phyloP scores from a whole-genome alignment of 2,888 invertebrate genomes.

The Netelia fuscicornis region DNA sequence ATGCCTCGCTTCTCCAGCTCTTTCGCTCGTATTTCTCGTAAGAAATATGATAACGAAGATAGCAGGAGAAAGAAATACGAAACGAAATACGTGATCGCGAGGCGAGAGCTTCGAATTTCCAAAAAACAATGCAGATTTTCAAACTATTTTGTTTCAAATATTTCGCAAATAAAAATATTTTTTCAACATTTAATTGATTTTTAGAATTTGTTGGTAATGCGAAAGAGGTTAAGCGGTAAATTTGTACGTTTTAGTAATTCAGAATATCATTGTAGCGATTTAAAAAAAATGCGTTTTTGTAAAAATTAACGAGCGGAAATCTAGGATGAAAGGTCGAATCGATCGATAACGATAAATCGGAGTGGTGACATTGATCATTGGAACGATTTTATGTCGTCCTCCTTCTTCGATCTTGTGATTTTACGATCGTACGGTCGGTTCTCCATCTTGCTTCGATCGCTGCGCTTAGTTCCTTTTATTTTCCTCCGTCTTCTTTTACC shows the following conservation, averaged over 20 bases:
- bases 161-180: too few species aligned
- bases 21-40: background rate
- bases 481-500: background rate
- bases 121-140: too few species aligned
- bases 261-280: too few species aligned
- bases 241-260: too few species aligned
- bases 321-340: background rate
- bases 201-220: too few species aligned
- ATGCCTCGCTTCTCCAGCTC: background rate
- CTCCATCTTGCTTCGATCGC: background rate
- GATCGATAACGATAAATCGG: slow-evolving; percentile 38
- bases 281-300: too few species aligned
- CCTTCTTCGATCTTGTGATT: slow-evolving; percentile 29
- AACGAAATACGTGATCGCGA: background rate
- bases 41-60: background rate
- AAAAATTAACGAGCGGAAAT: too few species aligned
- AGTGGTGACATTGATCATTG: slow-evolving; percentile 9
- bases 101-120: too few species aligned
- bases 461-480: background rate
- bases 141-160: too few species aligned
- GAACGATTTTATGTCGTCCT: background rate
- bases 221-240: too few species aligned
- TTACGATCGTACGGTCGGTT: slow-evolving; percentile 36
- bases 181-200: too few species aligned
- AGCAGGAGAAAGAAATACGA: background rate